Conservation (phyloP, 37 sponge, comb jelly and placozoan species). For the Aplysina aerophoba region DNA sequence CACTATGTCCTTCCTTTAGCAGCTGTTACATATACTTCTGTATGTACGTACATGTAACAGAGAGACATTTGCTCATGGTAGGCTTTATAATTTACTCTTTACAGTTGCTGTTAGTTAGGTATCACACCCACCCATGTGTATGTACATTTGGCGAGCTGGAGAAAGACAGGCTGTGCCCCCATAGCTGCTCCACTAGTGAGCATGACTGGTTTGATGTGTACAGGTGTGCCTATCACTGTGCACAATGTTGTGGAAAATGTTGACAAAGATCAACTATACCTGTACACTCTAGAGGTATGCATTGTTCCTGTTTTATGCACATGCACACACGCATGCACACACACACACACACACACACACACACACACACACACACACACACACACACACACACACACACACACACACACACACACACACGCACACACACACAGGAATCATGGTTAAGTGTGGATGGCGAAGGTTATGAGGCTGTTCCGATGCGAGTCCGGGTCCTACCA, state of each 20-base stretch:
- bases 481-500: constrained; percentile 47
- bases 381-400: no score
- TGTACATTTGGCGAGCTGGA: neutral
- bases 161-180: neutral
- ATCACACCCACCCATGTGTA: neutral
- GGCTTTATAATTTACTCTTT: neutral
- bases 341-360: constrained; percentile 1
- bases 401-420: neutral
- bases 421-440: neutral
- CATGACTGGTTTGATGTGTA: no score
- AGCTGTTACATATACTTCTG: no score
- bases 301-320: no score
- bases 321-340: neutral
- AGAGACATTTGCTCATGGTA: no score
- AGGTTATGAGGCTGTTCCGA: constrained; percentile 57
- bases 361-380: no score
- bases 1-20: no score
- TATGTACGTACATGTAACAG: no score
- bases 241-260: neutral
- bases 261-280: neutral
- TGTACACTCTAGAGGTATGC: no score
- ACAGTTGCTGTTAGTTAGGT: neutral
- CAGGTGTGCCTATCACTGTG: no score
- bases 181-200: no score
- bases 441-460: constrained; percentile 83